Conservation (phyloP, 2,797 vertebrate species). For the Darevskia mixta region DNA sequence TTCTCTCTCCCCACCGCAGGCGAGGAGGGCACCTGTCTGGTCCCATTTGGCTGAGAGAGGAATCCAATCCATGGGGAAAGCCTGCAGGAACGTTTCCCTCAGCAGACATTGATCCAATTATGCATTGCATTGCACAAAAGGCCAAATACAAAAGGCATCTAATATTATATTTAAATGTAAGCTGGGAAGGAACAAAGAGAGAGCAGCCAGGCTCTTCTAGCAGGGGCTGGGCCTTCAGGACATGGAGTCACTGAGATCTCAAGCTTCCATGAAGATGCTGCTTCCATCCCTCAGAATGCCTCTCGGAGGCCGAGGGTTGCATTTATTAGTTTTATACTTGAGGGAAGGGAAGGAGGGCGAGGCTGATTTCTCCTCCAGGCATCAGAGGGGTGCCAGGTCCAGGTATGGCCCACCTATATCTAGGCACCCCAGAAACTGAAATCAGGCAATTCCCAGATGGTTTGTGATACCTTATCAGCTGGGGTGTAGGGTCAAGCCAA, state of each 20-base stretch:
- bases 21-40: not conserved
- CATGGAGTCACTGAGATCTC: not conserved
- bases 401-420: not conserved
- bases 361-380: not conserved
- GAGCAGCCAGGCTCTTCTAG: too few relatives aligned
- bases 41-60: not conserved
- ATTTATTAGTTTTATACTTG: not conserved
- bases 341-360: not conserved
- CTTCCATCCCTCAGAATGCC: not conserved
- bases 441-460: not conserved
- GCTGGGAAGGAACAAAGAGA: not conserved
- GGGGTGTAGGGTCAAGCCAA: not conserved
- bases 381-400: not conserved
- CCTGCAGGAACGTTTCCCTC: not conserved
- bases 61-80: fast-evolving
- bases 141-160: not conserved
- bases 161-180: not conserved
- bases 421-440: not conserved
- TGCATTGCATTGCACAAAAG: not conserved
- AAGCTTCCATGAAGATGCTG: not conserved
- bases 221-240: not conserved
- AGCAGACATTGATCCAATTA: not conserved
- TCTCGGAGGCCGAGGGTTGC: not conserved
- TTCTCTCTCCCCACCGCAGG: fast-evolving
- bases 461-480: not conserved